A percentile compares a stretch with the other conserved stretches of the same genome.
These are phyloP conservation scores for Cottus gobio DNA, from an alignment of 2,113 vertebrate genomes.

Conservation along the genomic window DNA sequence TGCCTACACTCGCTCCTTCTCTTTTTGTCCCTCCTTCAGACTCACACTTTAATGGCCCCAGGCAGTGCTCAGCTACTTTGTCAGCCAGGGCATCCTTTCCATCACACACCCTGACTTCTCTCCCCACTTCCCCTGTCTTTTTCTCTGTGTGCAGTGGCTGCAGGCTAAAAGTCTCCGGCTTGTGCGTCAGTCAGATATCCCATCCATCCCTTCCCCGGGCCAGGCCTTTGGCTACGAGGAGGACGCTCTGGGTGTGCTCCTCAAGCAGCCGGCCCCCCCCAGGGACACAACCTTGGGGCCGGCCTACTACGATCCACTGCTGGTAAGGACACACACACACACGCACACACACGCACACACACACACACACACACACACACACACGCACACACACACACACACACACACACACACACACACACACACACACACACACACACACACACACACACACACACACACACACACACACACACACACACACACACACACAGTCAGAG, in stretches of 20 bases:
- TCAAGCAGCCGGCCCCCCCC: slow-evolving; percentile 72
- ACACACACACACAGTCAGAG: slow-evolving; percentile 20
- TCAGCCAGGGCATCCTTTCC: slow-evolving; percentile 39
- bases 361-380: slow-evolving; percentile 23
- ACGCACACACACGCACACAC: slow-evolving; percentile 3
- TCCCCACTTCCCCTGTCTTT: slow-evolving; percentile 10
- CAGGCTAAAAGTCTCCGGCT: slow-evolving; percentile 69
- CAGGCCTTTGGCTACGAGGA: slow-evolving; percentile 85
- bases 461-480: slow-evolving; percentile 14
- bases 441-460: slow-evolving; percentile 13
- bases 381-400: background rate
- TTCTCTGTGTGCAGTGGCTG: slow-evolving; percentile 27
- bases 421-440: slow-evolving; percentile 23
- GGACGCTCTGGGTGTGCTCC: slow-evolving; percentile 73
- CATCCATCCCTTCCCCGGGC: slow-evolving; percentile 85
- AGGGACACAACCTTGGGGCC: slow-evolving; percentile 83
- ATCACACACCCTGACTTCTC: slow-evolving; percentile 37
- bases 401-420: slow-evolving; percentile 2
- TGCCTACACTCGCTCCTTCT: background rate
- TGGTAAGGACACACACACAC: slow-evolving; percentile 73
- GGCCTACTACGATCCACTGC: slow-evolving; percentile 79
- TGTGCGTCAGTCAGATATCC: slow-evolving; percentile 67
- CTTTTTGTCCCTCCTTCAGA: slow-evolving; percentile 24
- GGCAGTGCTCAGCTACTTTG: slow-evolving; percentile 55
- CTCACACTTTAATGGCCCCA: slow-evolving; percentile 35